A percentile compares a stretch with the other conserved stretches of the same genome.
These are phyloP conservation scores for Scaptomyza montana DNA, from an alignment of 1,140 invertebrate species.

Conservation along the genomic window DNA sequence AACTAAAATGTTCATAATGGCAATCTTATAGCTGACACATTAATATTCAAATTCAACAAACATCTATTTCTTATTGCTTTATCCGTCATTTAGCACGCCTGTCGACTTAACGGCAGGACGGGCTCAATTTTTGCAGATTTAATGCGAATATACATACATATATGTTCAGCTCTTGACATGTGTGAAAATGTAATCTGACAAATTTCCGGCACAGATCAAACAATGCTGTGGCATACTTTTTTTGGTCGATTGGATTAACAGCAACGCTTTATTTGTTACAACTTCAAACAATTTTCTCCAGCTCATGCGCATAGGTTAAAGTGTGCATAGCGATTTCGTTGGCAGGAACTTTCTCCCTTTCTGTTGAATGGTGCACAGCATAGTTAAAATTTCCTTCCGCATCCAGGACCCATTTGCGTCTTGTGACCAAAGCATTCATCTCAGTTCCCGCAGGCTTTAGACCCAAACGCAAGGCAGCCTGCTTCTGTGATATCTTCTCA, in stretches of 20 bases:
- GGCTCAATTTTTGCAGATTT: conserved; percentile 51
- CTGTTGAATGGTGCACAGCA: conserved; percentile 87
- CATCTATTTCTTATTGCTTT: neutral
- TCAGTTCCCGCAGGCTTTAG: conserved; percentile 88
- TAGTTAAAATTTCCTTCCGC: conserved; percentile 92
- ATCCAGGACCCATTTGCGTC: conserved; percentile 91
- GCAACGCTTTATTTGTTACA: conserved; percentile 32
- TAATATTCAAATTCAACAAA: conserved; percentile 10
- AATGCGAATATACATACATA: conserved; percentile 32
- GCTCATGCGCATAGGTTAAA: conserved; percentile 98
- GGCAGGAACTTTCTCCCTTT: conserved; percentile 93
- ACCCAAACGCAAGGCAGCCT: conserved; percentile 95
- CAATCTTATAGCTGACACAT: conserved; percentile 25
- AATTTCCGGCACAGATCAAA: conserved; percentile 56
- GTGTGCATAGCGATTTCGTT: conserved; percentile 94
- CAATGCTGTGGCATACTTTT: conserved; percentile 49
- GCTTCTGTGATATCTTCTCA: conserved; percentile 92
- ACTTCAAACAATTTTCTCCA: conserved; percentile 98
- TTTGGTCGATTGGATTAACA: conserved; percentile 51
- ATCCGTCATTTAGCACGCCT: conserved; percentile 52
- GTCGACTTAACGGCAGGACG: conserved; percentile 54
- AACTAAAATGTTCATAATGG: conserved; percentile 25
- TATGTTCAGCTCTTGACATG: conserved; percentile 35
- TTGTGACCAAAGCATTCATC: conserved; percentile 90
- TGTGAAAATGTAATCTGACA: conserved; percentile 80